Conservation (phyloP, 2,113 vertebrate genomes). For the Cinclus cinclus region DNA sequence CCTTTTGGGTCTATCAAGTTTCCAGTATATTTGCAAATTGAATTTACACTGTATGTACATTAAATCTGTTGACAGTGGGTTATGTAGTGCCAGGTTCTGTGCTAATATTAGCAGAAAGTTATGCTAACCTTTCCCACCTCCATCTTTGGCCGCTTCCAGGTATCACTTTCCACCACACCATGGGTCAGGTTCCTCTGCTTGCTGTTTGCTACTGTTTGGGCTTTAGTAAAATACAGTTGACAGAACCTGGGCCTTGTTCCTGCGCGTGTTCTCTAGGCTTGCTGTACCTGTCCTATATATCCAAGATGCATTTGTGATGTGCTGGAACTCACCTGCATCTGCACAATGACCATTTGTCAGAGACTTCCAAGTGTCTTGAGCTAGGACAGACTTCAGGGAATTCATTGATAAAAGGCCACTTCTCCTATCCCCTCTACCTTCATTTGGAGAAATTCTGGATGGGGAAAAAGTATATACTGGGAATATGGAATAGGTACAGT, state of each 20-base stretch:
- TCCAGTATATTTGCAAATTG: constrained; percentile 10
- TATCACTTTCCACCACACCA: not conserved
- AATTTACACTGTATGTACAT: constrained; percentile 1
- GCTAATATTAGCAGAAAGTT: constrained; percentile 39
- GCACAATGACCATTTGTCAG: not conserved
- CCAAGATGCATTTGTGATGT: not conserved
- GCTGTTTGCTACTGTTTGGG: not conserved
- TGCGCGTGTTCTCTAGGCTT: not conserved
- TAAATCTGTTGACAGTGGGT: not conserved
- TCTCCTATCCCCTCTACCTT: not conserved
- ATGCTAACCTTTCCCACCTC: not conserved
- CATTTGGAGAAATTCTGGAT: not conserved
- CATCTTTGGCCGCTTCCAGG: not conserved
- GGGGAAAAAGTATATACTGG: not conserved
- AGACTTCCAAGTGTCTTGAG: not conserved
- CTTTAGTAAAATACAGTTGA: not conserved
- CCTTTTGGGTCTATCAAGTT: not conserved
- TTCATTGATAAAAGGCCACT: not conserved
- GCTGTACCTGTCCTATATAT: not conserved
- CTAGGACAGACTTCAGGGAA: not conserved
- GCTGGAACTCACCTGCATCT: not conserved
- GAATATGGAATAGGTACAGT: not conserved
- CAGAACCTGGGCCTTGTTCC: not conserved
- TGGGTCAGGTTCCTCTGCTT: not conserved
- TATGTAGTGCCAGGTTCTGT: not conserved